Conservation (phyloP, 2,113 vertebrate genomes). For the Cyrtonyx montezumae region DNA sequence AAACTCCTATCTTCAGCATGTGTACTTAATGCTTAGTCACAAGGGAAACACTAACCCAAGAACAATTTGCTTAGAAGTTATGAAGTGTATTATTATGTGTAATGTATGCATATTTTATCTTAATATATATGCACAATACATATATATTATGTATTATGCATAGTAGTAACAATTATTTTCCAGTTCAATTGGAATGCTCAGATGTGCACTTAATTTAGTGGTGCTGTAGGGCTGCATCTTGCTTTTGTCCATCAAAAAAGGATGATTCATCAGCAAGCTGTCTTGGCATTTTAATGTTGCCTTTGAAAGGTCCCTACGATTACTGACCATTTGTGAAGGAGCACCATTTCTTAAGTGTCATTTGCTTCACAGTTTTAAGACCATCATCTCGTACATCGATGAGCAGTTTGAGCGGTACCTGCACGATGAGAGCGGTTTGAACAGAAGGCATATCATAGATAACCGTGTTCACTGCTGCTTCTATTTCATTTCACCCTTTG, state of each 20-base stretch:
- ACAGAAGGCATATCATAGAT: constrained; percentile 94
- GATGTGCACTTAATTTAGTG: background rate
- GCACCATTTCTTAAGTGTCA: background rate
- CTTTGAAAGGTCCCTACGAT: background rate
- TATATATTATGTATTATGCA: too few species aligned
- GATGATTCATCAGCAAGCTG: background rate
- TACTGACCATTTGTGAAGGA: background rate
- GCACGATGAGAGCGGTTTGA: constrained; percentile 96
- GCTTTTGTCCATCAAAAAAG: background rate
- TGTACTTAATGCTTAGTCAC: background rate
- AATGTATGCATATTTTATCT: background rate
- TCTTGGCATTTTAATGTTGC: background rate
- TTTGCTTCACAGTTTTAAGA: constrained; percentile 88
- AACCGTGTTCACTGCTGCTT: constrained; percentile 99
- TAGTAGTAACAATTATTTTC: background rate
- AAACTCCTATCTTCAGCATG: background rate
- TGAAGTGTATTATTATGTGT: background rate
- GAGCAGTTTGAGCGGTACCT: constrained; percentile 98
- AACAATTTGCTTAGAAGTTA: background rate
- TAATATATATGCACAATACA: background rate
- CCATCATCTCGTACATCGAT: constrained; percentile 97
- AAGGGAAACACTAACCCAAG: background rate
- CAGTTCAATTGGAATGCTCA: background rate
- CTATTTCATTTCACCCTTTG: constrained; percentile 98
- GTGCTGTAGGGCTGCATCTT: too few species aligned